Evolutionary conservation across 2,888 invertebrate species (phyloP).

Genomic region (Oasisia sp.): DNA sequence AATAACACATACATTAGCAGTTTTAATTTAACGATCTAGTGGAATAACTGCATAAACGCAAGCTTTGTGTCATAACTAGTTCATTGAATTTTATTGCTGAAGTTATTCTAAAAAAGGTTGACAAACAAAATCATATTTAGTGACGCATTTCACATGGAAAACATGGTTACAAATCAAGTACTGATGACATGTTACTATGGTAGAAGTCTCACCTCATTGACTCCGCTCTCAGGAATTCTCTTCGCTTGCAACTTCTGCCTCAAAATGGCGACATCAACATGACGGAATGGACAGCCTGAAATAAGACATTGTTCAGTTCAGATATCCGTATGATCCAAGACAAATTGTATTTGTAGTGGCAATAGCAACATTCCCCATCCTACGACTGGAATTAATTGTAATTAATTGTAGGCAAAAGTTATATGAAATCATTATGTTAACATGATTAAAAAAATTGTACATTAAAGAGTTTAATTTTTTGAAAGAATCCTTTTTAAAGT

Average conservation of each 20-base stretch:
- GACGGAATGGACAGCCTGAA: constrained; percentile 86
- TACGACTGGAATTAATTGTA: background rate
- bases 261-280: constrained; percentile 78
- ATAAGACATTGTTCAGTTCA: constrained; percentile 20
- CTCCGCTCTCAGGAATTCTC: constrained; percentile 49
- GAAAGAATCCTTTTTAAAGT: too few species aligned
- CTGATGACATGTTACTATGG: background rate
- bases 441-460: too few species aligned
- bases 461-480: too few species aligned
- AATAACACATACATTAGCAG: constrained; percentile 27
- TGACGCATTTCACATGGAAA: too few species aligned
- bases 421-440: too few species aligned
- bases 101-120: too few species aligned
- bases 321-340: background rate
- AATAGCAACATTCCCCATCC: background rate
- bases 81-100: too few species aligned
- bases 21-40: constrained; percentile 17
- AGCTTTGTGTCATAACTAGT: too few species aligned
- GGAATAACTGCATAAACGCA: too few species aligned
- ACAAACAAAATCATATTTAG: too few species aligned
- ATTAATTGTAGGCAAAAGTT: background rate
- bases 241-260: constrained; percentile 76
- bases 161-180: background rate
- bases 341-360: background rate
- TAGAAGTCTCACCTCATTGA: constrained; percentile 52